Conservation (phyloP, 1,140 invertebrate genomes). For the Zaprionus taronus region DNA sequence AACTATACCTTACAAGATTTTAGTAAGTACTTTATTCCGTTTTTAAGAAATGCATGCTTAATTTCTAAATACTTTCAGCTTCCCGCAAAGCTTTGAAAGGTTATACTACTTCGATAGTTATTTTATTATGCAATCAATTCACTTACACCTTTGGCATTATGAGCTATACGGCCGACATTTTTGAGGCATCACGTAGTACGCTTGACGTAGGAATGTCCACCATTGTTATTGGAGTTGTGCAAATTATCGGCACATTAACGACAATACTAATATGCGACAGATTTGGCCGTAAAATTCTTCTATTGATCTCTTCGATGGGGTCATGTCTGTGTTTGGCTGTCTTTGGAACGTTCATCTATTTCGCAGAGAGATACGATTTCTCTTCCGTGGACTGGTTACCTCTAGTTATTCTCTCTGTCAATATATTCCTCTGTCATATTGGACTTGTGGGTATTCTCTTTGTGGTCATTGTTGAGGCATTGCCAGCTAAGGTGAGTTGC, state of each 20-base stretch:
- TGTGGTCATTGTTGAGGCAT: conserved; percentile 68
- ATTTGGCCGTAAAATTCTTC: conserved; percentile 58
- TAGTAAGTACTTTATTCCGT: conserved; percentile 45
- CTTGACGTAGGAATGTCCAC: conserved; percentile 85
- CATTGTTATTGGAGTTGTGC: conserved; percentile 85
- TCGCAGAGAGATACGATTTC: conserved; percentile 34
- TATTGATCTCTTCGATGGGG: conserved; percentile 55
- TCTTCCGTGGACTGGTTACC: conserved; percentile 64
- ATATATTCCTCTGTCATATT: conserved; percentile 68
- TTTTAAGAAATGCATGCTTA: not conserved
- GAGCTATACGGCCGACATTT: conserved; percentile 86
- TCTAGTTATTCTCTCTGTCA: conserved; percentile 54
- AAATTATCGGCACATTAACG: conserved; percentile 79
- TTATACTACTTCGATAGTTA: conserved; percentile 40
- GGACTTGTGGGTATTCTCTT: conserved; percentile 73
- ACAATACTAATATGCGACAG: conserved; percentile 65
- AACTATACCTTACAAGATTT: conserved; percentile 58
- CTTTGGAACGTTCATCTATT: conserved; percentile 55
- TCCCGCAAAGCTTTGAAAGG: conserved; percentile 45
- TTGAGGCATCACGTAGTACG: conserved; percentile 86
- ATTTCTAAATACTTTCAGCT: conserved; percentile 25
- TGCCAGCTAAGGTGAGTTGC: conserved; percentile 61
- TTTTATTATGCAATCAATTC: conserved; percentile 55
- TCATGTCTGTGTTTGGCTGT: conserved; percentile 39
- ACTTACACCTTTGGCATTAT: conserved; percentile 63